Conservation (phyloP, 2,888 invertebrate genomes). For the Chrysodeixis includens region DNA sequence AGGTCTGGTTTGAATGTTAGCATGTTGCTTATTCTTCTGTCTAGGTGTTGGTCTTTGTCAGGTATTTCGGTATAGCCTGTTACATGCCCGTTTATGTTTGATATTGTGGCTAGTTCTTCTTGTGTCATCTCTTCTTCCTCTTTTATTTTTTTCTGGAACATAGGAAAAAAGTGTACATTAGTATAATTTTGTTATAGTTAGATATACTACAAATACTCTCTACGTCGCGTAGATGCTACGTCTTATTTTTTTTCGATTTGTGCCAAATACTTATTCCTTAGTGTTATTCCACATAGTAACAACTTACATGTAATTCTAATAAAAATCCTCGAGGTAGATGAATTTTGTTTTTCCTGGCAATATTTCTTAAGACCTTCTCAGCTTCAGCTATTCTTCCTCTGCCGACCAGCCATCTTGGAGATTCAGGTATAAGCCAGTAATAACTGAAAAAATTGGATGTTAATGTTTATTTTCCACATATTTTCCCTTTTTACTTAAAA, state of each 20-base stretch:
- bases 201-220: too few relatives aligned
- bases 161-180: neutral
- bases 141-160: slow-evolving; percentile 79
- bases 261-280: too few relatives aligned
- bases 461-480: neutral
- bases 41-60: slow-evolving; percentile 69
- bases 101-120: slow-evolving; percentile 68
- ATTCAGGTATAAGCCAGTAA: slow-evolving; percentile 92
- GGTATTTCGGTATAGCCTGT: slow-evolving; percentile 53
- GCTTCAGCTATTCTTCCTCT: slow-evolving; percentile 91
- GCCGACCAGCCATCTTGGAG: slow-evolving; percentile 92
- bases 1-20: slow-evolving; percentile 77
- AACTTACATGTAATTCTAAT: slow-evolving; percentile 89
- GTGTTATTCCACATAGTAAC: too few relatives aligned
- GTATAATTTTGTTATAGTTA: too few relatives aligned
- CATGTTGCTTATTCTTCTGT: slow-evolving; percentile 81
- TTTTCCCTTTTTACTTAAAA: too few relatives aligned
- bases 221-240: too few relatives aligned
- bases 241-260: too few relatives aligned
- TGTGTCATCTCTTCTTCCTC: slow-evolving; percentile 70
- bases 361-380: slow-evolving; percentile 90
- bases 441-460: slow-evolving; percentile 76
- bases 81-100: slow-evolving; percentile 73
- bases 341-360: slow-evolving; percentile 90
- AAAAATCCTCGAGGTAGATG: slow-evolving; percentile 89